Base-by-base conservation (phyloP, 2,113 vertebrate genomes). In the Gymnogyps californianus region DNA sequence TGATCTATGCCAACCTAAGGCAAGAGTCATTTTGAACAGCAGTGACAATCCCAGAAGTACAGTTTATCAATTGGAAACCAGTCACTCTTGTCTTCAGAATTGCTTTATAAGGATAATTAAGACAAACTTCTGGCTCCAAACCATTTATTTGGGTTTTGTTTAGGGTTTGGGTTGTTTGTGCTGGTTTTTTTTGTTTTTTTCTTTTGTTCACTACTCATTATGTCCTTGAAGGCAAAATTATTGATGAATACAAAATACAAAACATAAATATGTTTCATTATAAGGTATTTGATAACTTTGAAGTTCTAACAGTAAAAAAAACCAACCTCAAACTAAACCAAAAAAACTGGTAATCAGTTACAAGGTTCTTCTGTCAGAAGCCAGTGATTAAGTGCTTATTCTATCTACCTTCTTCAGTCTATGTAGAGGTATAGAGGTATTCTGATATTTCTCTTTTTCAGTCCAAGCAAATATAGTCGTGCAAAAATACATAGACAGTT, bases 41-140 rank as follows among this genome's bases (percentile, higher is more conserved):
- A 89, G 74, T 26, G 44, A 10, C 28, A 90, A 85, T 85, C 54
- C 61, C 70, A 82, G 57, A 94, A 87, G 32, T 87, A 59, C 42
- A 87, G 69, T 57, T 94, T 91, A 94, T 95, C 91, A 96, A 76
- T 52, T 76, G 70, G 90, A 93, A 87, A 80, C 8, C 66, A 94
- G 81, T 8, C 49, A 82, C 16, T 93, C 49, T 36, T 71, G 51
- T 77, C 57, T 87, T 76, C 62, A 94, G 74, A 93, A 91, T 34
- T 82, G 32, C 8, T 40, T 93, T 85, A 42, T 77, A 82, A 76
- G 36, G 82, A 83, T 96, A 95, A 96, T 93, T 93, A 87, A 91
- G 74, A 89, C 21, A 69, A 79, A 91, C 91, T 93, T 94, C 62
- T 97, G 40, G 5, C 70, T 88, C 19, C 24, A 70, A 81, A 79